Evolutionary conservation across 1,140 invertebrate species (phyloP), one percentile per base, ranked within the genome.

Genomic region (Artemia franciscana): DNA sequence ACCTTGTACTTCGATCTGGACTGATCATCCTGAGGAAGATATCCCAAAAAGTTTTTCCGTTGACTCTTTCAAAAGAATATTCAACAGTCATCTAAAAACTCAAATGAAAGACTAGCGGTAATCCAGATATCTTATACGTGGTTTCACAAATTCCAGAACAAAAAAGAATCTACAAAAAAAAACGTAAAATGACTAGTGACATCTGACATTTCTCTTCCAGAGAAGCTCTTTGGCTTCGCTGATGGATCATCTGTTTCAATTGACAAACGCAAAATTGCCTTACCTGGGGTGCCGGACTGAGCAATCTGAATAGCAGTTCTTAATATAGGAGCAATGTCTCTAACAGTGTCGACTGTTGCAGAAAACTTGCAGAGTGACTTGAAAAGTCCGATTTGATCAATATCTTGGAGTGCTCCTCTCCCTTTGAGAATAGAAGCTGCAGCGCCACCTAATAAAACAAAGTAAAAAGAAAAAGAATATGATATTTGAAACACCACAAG

Each of bases 381-480:
- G 68, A 84, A 79, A 61, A 83, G 69, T 23, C 76, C 76, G 71
- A 82, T 72, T 70, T 83, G 82, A 67, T 83, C 82, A 66, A 83
- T 83, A 67, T 83, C 82, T 69, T 80, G 78, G n/a, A 83, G 69
- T 28, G 82, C 78, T 30, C 81, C 81, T 62, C 81, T 70, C 26
- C 79, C 80, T 70, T 80, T 80, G 12, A 79, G 67, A n/a, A 79
- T 67, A 24, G 74, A 74, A 18, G 80, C 78, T 56, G 80, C 77
- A 63, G 77, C 77, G 5, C 78, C 78, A 63, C 71, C 71, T 71
- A 28, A 18, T 57, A 65, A 24, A 26, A 21, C 51, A 65, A 25
- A 24, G 23, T 60, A 24, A 64, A 12, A 5, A 26, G 26, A 21
- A 57, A 63, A 39, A 5, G 30, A 57, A 67, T 15, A 26, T 51